These are phyloP conservation scores for Drosophila affinis DNA, from an alignment of 2,888 invertebrate genomes.

Conservation along the genomic window DNA sequence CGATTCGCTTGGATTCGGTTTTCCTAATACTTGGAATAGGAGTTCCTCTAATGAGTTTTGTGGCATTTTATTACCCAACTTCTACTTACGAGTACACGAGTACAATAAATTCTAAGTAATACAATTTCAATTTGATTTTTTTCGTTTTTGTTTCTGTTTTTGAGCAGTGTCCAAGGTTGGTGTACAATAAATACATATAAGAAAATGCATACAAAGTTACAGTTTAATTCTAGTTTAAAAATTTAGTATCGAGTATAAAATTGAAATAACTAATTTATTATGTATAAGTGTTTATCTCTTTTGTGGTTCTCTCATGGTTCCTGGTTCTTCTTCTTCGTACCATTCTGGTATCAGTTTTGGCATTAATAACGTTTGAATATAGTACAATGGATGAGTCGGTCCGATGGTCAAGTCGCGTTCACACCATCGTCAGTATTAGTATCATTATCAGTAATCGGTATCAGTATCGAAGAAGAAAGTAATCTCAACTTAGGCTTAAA, in stretches of 20 bases:
- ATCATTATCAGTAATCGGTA: background rate
- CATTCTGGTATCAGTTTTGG: conserved; percentile 29
- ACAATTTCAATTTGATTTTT: conserved; percentile 33
- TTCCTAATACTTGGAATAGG: conserved; percentile 54
- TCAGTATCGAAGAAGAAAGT: conserved; percentile 42
- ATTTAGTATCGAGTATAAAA: conserved; percentile 72
- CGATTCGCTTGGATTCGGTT: background rate
- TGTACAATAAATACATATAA: conserved; percentile 71
- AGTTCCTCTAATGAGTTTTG: conserved; percentile 47
- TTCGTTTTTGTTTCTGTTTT: conserved; percentile 4
- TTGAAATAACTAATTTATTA: conserved; percentile 74
- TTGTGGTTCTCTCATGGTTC: conserved; percentile 1
- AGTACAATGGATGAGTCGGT: conserved; percentile 44
- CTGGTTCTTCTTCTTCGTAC: conserved; percentile 10
- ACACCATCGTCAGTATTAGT: conserved; percentile 4
- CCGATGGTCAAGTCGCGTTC: conserved; percentile 2
- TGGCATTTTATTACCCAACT: conserved; percentile 31
- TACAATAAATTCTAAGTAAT: conserved; percentile 39
- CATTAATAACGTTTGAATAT: conserved; percentile 51
- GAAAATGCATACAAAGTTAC: conserved; percentile 77
- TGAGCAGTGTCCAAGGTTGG: conserved; percentile 58
- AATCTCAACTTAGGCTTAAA: conserved; percentile 66
- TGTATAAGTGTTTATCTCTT: conserved; percentile 38
- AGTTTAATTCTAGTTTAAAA: conserved; percentile 74
- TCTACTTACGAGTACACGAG: conserved; percentile 55